Conservation (phyloP, 2,888 invertebrate species). For the Argyresthia albistria region DNA sequence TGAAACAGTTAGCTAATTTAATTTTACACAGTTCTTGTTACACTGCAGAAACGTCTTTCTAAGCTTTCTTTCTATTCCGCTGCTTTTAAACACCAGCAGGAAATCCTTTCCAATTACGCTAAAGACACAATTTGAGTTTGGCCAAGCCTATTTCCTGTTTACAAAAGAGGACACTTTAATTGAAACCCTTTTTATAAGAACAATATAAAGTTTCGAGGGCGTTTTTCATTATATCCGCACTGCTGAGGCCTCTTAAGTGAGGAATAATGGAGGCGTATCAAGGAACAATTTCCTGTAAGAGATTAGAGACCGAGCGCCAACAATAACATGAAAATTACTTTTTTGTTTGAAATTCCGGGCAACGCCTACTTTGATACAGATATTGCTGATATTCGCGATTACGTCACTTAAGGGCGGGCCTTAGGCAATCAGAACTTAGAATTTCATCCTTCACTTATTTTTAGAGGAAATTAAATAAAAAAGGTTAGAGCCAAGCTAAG, state of each 20-base stretch:
- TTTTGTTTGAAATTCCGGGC: not conserved
- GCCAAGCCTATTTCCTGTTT: constrained; percentile 35
- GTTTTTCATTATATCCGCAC: constrained; percentile 28
- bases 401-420: no score
- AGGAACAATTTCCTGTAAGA: constrained; percentile 48
- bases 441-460: no score
- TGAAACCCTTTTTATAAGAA: constrained; percentile 22
- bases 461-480: no score
- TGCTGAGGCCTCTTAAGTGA: constrained; percentile 23
- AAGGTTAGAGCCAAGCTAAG: no score
- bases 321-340: constrained; percentile 1
- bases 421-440: no score
- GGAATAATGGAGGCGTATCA: constrained; percentile 33
- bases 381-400: no score
- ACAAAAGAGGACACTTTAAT: constrained; percentile 39
- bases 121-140: constrained; percentile 39
- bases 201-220: constrained; percentile 22
- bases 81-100: constrained; percentile 31
- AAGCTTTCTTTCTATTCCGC: constrained; percentile 8
- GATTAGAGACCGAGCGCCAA: constrained; percentile 26
- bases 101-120: constrained; percentile 44
- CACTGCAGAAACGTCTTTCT: not conserved
- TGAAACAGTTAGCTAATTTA: no score
- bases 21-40: no score
- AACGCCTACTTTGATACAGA: no score